Evolutionary conservation across 2,797 vertebrate genomes (phyloP).

Genomic region (Acipenser ruthenus): DNA sequence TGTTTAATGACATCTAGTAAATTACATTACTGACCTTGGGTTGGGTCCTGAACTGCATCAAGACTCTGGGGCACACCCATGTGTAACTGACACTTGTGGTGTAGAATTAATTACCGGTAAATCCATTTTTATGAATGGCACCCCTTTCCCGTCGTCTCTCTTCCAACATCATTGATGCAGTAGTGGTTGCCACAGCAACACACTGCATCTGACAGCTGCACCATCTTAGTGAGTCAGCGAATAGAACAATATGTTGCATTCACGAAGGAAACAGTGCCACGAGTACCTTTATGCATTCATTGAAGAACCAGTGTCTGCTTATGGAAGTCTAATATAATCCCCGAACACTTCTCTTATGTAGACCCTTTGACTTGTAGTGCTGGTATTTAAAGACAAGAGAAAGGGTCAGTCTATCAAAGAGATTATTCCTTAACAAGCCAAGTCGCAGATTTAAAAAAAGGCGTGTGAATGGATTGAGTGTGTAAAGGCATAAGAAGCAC

Average conservation of each 20-base stretch:
- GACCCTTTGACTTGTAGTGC: no score
- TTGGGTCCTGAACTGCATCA: not conserved
- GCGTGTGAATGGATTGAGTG: no score
- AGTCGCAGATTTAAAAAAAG: no score
- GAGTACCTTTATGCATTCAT: conserved; percentile 7
- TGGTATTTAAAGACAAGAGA: no score
- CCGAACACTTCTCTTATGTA: no score
- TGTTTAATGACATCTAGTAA: no score
- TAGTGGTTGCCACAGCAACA: conserved; percentile 40
- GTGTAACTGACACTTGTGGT: not conserved
- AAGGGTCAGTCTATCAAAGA: no score
- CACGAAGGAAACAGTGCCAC: conserved; percentile 22
- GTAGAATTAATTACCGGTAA: not conserved
- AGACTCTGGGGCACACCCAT: conserved; percentile 11
- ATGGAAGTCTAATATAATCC: no score
- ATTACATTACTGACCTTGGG: not conserved
- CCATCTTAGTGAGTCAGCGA: conserved; percentile 45
- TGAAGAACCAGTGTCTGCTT: no score
- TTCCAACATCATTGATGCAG: conserved; percentile 32
- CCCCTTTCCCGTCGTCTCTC: conserved; percentile 17
- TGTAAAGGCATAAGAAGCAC: no score
- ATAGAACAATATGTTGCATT: conserved; percentile 26
- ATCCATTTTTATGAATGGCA: conserved; percentile 3
- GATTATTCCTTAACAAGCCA: no score
- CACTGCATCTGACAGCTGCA: conserved; percentile 18